Evolutionary conservation across 2,888 invertebrate species (phyloP).

Genomic region (Yponomeuta cagnagella): DNA sequence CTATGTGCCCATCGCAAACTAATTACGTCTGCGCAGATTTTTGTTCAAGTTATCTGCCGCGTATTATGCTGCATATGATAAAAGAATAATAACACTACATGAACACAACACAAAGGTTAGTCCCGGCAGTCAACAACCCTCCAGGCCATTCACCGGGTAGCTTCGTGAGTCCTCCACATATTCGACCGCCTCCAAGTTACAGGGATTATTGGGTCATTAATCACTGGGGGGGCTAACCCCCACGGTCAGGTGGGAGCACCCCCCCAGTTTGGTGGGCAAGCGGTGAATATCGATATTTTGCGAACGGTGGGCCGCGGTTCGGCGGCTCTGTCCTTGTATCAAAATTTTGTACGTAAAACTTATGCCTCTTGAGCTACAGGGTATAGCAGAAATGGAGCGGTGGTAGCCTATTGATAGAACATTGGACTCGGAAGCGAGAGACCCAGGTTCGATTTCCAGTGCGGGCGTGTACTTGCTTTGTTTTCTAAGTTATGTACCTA

Average conservation of each 20-base stretch:
- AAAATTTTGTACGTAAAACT: no score
- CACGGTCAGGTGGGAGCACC: constrained; percentile 21
- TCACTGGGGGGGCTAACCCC: constrained; percentile 51
- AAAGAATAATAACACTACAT: constrained; percentile 12
- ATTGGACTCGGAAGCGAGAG: no score
- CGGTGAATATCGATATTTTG: neutral
- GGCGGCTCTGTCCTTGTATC: no score
- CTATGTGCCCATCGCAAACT: no score
- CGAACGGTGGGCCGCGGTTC: no score
- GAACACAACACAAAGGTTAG: constrained; percentile 30
- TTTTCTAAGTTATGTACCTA: no score
- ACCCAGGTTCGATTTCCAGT: no score
- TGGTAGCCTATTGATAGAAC: no score
- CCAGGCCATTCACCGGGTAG: constrained; percentile 74
- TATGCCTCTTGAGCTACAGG: no score
- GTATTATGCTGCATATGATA: neutral
- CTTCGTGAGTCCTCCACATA: constrained; percentile 69
- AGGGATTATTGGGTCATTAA: constrained; percentile 73
- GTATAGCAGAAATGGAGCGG: no score
- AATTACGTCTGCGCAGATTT: no score
- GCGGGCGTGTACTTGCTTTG: no score
- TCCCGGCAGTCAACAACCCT: constrained; percentile 68
- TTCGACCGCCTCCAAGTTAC: constrained; percentile 45
- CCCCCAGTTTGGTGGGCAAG: neutral
- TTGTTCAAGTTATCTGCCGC: neutral